Conservation (phyloP, 2,888 invertebrate species). For the Odiellus spinosus region DNA sequence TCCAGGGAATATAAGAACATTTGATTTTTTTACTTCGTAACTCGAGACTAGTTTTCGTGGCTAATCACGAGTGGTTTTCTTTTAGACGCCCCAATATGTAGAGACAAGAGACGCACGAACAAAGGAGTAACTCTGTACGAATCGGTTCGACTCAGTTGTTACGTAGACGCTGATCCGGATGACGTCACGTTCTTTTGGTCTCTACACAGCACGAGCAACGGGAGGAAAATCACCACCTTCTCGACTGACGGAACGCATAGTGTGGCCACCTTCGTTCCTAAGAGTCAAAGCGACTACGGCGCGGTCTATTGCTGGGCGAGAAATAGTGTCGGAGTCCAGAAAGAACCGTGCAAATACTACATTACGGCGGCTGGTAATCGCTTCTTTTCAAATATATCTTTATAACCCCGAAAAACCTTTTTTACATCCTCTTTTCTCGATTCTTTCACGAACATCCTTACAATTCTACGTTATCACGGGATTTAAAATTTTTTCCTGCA, state of each 20-base stretch:
- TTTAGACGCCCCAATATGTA: conserved; percentile 22
- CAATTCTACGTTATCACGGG: too few species aligned
- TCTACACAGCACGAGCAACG: conserved; percentile 13
- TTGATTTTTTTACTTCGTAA: too few species aligned
- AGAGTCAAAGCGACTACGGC: conserved; percentile 78
- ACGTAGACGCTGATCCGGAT: conserved; percentile 70
- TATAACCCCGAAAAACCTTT: too few species aligned
- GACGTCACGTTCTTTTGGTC: conserved; percentile 32
- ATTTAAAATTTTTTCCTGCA: too few species aligned
- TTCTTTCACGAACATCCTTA: too few species aligned
- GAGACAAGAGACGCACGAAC: conserved; percentile 16
- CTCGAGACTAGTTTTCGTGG: too few species aligned
- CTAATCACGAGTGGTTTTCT: too few species aligned
- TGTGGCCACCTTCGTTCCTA: conserved; percentile 68
- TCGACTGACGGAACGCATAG: conserved; percentile 58
- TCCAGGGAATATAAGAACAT: too few species aligned
- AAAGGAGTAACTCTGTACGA: conserved; percentile 79
- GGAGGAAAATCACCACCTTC: conserved; percentile 17
- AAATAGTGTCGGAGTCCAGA: conserved; percentile 66
- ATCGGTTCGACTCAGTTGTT: conserved; percentile 67
- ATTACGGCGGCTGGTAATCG: conserved; percentile 47
- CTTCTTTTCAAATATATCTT: background rate
- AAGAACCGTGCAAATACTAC: conserved; percentile 73
- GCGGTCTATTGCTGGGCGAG: conserved; percentile 65
- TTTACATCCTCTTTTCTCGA: too few species aligned